phyloP scores from a whole-genome alignment of 1,140 invertebrate genomes.

The Zaprionus davidi region DNA sequence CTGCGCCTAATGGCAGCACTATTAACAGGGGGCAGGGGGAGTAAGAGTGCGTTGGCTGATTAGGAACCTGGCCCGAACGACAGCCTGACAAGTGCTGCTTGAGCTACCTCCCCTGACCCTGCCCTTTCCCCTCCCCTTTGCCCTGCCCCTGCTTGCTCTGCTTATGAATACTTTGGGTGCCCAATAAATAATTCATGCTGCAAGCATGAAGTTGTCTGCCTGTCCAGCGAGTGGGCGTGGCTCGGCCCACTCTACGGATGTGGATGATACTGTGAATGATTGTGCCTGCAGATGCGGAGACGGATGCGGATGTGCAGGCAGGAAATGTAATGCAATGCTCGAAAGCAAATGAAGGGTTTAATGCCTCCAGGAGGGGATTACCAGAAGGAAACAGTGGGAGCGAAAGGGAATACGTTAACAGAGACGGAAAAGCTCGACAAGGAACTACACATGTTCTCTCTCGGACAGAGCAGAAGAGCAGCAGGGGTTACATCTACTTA shows the following conservation, averaged over 20 bases:
- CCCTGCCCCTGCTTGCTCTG: slow-evolving; percentile 19
- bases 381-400: not conserved
- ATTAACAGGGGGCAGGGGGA: slow-evolving; percentile 43
- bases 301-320: slow-evolving; percentile 51
- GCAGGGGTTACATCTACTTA: not conserved
- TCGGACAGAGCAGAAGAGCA: not conserved
- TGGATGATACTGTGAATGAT: slow-evolving; percentile 45
- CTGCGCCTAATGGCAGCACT: slow-evolving; percentile 72
- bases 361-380: slow-evolving; percentile 44
- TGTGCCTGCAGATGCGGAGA: slow-evolving; percentile 18
- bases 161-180: slow-evolving; percentile 72
- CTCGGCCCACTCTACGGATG: slow-evolving; percentile 19
- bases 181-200: slow-evolving; percentile 79
- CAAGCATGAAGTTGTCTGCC: slow-evolving; percentile 57
- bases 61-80: slow-evolving; percentile 16
- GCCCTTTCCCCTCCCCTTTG: not conserved
- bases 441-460: not conserved
- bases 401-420: not conserved
- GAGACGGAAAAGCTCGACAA: slow-evolving; percentile 1
- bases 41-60: slow-evolving; percentile 16
- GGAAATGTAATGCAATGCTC: slow-evolving; percentile 73
- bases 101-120: slow-evolving; percentile 10
- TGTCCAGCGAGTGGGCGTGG: slow-evolving; percentile 40
- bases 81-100: slow-evolving; percentile 5
- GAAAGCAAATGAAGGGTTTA: slow-evolving; percentile 66